These are phyloP conservation scores for Brachypalpus laphriformis DNA, from an alignment of 2,888 invertebrate species.

Conservation along the genomic window DNA sequence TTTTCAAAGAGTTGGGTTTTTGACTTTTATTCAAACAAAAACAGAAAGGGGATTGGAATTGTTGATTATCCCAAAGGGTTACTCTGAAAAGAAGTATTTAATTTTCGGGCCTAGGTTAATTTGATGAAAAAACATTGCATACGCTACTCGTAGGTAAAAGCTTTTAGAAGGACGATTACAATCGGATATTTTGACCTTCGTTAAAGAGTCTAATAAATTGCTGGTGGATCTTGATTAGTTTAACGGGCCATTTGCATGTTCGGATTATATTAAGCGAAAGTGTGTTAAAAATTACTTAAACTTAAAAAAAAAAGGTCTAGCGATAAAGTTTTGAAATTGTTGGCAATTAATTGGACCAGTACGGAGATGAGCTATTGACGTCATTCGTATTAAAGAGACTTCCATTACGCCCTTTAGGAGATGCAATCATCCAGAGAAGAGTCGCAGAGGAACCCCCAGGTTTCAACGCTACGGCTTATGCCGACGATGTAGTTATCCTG, in stretches of 20 bases:
- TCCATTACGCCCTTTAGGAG: too few species aligned
- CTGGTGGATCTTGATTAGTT: not conserved
- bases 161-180: not conserved
- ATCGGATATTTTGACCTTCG: not conserved
- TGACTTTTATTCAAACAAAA: not conserved
- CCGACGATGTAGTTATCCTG: too few species aligned
- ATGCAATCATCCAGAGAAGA: too few species aligned
- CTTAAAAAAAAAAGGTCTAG: not conserved
- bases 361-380: not conserved
- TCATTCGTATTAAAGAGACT: not conserved
- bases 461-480: too few species aligned
- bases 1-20: not conserved
- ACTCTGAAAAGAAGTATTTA: slow-evolving; percentile 1
- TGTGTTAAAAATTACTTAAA: not conserved
- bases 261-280: not conserved
- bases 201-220: not conserved
- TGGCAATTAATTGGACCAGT: not conserved
- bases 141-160: not conserved
- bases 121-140: not conserved
- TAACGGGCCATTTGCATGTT: not conserved
- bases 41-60: not conserved
- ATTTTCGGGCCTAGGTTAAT: not conserved
- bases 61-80: slow-evolving; percentile 46
- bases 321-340: not conserved
- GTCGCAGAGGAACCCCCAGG: too few species aligned